Conservation (phyloP, 2,888 invertebrate genomes). For the Apoda limacodes region DNA sequence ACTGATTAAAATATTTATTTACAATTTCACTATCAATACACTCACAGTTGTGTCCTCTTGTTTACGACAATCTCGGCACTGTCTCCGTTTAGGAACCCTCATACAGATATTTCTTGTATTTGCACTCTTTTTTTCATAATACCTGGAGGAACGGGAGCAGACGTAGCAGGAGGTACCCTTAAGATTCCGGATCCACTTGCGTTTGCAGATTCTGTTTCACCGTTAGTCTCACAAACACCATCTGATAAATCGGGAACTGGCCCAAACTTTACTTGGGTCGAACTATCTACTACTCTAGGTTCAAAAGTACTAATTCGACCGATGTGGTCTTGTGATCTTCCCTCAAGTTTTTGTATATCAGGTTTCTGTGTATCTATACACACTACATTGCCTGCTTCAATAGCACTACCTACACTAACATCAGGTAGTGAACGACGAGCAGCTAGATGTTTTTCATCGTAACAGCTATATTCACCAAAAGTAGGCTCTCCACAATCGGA, state of each 20-base stretch:
- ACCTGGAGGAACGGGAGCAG: slow-evolving; percentile 75
- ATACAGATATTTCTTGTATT: slow-evolving; percentile 93
- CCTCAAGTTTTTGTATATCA: slow-evolving; percentile 61
- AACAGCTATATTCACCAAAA: slow-evolving; percentile 76
- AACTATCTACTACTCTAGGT: slow-evolving; percentile 61
- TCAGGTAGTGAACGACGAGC: slow-evolving; percentile 72
- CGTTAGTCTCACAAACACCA: slow-evolving; percentile 47
- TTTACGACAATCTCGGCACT: slow-evolving; percentile 54
- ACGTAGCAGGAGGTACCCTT: slow-evolving; percentile 47
- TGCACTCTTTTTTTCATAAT: slow-evolving; percentile 91
- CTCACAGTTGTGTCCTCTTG: slow-evolving; percentile 59
- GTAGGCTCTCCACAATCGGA: slow-evolving; percentile 66
- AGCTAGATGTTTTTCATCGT: slow-evolving; percentile 70
- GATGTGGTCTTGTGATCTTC: slow-evolving; percentile 37
- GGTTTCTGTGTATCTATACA: slow-evolving; percentile 65
- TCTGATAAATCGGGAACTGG: slow-evolving; percentile 51
- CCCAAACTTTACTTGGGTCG: slow-evolving; percentile 63
- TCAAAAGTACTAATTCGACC: slow-evolving; percentile 63
- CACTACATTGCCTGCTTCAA: slow-evolving; percentile 69
- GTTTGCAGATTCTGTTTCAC: slow-evolving; percentile 51
- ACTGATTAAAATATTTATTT: slow-evolving; percentile 23
- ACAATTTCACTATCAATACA: slow-evolving; percentile 21
- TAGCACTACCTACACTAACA: slow-evolving; percentile 70
- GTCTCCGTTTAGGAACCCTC: slow-evolving; percentile 61
- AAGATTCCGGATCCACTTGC: slow-evolving; percentile 58